Evolutionary conservation across 2,797 vertebrate genomes (phyloP), one percentile per base, ranked within the genome.

Genomic region (Hapalemur alaotrensis): DNA sequence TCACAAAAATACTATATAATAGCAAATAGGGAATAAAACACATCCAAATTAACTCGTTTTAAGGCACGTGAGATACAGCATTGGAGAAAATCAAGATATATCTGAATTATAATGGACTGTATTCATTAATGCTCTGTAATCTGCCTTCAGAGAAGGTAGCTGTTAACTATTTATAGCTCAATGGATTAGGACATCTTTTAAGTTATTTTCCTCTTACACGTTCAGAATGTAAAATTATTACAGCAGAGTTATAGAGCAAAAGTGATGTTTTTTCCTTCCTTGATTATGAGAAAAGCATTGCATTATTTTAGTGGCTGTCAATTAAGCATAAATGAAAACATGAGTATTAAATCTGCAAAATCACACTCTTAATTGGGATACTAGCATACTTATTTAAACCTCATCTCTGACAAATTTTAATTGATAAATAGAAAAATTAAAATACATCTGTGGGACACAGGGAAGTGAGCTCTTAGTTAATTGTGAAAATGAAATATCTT

Each of bases 351-450:
- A 89, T 82, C 46, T 89, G 46, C 4, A 86, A 85, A 95, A 95
- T 86, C n/a, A 84, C 20, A 90, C 92, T 93, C 63, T 92, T 93
- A 95, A 91, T 86, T 91, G 67, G 48, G 15, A 81, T 67, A 46
- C 48, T 54, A 65, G 23, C 20, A 95, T 90, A 41, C 38, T 93
- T 85, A 78, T 89, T 89, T 86, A 69, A 85, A 87, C 85, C 57
- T 78, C 41, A 91, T 76, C n/a, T 85, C 73, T 91, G 46, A 75
- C 41, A 91, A 72, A 80, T 15, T 65, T 41, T 95, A 95, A 95
- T 70, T 95, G 88, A 96, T 78, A 95, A 17, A 82, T 38, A 92
- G 78, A 94, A 95, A 84, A 90, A 96, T 88, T 78, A 82, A 93
- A 97, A 93, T 85, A 17, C 69, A 92, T 97, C 76, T 93, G 32